A percentile compares a stretch with the other conserved stretches of the same genome.
Conservation (phyloP, 2,113 vertebrate genomes). For the Neodontobutis hainanensis region DNA sequence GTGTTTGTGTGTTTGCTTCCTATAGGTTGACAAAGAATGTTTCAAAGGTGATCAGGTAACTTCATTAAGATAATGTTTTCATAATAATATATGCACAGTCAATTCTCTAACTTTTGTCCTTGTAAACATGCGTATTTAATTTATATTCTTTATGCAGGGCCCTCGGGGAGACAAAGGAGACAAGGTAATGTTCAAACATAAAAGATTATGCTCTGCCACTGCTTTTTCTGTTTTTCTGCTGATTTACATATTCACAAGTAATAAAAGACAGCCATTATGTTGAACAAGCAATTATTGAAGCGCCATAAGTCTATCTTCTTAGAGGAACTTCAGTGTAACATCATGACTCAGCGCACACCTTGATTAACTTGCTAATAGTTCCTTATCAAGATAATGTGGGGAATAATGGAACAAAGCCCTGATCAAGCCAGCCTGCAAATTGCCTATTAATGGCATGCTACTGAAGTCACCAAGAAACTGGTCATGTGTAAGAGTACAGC, state of each 20-base stretch:
- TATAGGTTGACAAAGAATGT: constrained; percentile 58
- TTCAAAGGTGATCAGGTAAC: constrained; percentile 76
- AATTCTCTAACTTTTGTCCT: constrained; percentile 1
- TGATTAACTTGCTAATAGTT: constrained; percentile 59
- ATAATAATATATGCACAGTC: neutral
- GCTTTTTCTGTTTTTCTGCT: constrained; percentile 13
- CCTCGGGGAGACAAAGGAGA: constrained; percentile 70
- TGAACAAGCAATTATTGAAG: constrained; percentile 38
- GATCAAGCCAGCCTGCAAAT: constrained; percentile 57
- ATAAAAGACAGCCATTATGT: constrained; percentile 27
- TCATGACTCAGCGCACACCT: constrained; percentile 38
- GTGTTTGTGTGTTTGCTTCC: constrained; percentile 27
- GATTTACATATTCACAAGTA: constrained; percentile 9
- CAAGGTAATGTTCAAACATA: constrained; percentile 59
- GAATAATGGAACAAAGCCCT: constrained; percentile 51
- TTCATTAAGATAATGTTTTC: neutral
- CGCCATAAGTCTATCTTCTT: constrained; percentile 25
- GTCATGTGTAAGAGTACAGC: constrained; percentile 21
- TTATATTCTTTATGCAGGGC: constrained; percentile 58
- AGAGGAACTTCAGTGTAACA: constrained; percentile 34
- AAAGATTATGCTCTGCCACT: neutral
- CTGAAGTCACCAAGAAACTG: constrained; percentile 40
- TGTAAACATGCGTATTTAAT: neutral
- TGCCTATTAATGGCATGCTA: constrained; percentile 45
- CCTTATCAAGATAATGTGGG: constrained; percentile 52